Conservation (phyloP, 2,113 vertebrate genomes). For the Sorex fumeus region DNA sequence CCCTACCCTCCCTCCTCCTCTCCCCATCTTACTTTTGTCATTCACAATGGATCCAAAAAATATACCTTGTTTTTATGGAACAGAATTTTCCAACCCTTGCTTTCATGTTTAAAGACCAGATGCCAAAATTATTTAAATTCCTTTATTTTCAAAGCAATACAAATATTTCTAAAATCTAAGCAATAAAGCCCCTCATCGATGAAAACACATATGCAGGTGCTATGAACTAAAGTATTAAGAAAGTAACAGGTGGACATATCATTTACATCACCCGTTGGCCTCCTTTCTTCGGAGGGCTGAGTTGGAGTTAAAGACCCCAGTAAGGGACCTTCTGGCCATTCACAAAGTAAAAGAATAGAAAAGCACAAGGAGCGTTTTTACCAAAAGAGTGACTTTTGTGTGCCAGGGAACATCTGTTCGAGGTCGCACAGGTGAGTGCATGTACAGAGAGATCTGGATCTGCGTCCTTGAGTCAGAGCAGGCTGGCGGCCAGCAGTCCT, state of each 20-base stretch:
- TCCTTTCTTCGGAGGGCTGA: constrained; percentile 2
- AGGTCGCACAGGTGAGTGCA: not conserved
- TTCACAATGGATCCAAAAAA: not conserved
- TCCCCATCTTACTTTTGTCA: not conserved
- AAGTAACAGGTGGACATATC: not conserved
- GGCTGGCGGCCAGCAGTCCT: constrained; percentile 1
- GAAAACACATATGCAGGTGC: not conserved
- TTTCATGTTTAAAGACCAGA: constrained; percentile 52
- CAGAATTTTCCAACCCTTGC: not conserved
- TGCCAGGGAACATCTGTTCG: not conserved
- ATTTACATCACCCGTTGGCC: not conserved
- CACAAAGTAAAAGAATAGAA: not conserved
- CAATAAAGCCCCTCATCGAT: not conserved
- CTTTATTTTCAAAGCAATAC: constrained; percentile 16
- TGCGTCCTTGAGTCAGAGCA: constrained; percentile 27
- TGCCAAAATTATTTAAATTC: not conserved
- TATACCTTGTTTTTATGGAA: constrained; percentile 19
- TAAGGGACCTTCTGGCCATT: too few species aligned
- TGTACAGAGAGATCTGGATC: constrained; percentile 33
- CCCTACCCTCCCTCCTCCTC: not conserved
- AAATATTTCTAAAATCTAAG: constrained; percentile 2
- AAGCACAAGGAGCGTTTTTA: not conserved
- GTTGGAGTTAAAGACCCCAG: constrained; percentile 9
- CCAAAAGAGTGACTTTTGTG: not conserved
- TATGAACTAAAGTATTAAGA: not conserved